phyloP scores from a whole-genome alignment of 2,113 vertebrate genomes.

The Forbesichthys papilliferus region DNA sequence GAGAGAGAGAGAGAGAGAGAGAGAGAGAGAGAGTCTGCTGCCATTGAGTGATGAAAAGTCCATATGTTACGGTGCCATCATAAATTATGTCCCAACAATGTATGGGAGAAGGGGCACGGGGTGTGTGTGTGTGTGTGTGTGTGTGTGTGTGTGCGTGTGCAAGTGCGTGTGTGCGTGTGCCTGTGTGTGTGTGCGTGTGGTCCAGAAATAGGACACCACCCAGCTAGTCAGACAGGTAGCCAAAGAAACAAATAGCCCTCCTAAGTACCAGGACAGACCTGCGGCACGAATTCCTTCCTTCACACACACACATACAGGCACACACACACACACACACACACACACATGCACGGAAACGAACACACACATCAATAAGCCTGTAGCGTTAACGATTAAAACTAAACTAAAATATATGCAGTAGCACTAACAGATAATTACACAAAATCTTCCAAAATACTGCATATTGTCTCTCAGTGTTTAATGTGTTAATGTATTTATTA shows the following conservation, averaged over 20 bases:
- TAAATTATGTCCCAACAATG: constrained; percentile 72
- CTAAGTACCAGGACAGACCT: constrained; percentile 51
- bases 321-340: neutral
- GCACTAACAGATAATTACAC: too few species aligned
- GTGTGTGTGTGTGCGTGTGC: neutral
- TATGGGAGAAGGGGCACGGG: constrained; percentile 59
- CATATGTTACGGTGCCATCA: constrained; percentile 70
- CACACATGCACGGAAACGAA: neutral
- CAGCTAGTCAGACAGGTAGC: constrained; percentile 64
- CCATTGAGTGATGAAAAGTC: constrained; percentile 77
- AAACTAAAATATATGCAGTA: too few species aligned
- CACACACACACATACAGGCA: constrained; percentile 13
- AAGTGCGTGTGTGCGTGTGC: neutral
- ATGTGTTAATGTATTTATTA: too few species aligned
- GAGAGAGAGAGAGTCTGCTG: constrained; percentile 56
- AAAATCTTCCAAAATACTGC: too few species aligned
- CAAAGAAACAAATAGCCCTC: constrained; percentile 67
- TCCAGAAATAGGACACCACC: constrained; percentile 76
- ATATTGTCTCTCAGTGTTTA: too few species aligned
- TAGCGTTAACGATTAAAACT: neutral
- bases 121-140: constrained; percentile 43
- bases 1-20: constrained; percentile 24
- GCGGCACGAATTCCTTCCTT: constrained; percentile 32
- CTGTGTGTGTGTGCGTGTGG: constrained; percentile 29
- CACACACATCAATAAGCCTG: too few species aligned